Conservation (phyloP, 1,140 invertebrate species). For the Diprion similis region DNA sequence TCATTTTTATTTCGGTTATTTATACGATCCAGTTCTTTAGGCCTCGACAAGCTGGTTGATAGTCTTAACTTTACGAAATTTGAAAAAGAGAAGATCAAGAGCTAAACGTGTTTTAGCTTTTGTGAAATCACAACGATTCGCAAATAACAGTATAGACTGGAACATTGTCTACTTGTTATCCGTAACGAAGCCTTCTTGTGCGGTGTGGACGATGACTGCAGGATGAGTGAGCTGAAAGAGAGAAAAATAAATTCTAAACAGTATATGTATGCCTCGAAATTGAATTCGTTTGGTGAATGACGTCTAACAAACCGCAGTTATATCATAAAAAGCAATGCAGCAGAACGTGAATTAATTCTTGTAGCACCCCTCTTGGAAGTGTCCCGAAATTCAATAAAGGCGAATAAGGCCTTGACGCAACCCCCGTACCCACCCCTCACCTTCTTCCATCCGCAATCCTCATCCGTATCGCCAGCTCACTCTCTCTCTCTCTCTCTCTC, state of each 20-base stretch:
- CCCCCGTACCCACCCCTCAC: slow-evolving; percentile 14
- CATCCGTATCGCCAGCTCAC: slow-evolving; percentile 16
- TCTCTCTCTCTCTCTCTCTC: background rate
- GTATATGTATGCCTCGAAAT: slow-evolving; percentile 37
- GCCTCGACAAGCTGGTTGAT: too few relatives aligned
- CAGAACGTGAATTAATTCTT: slow-evolving; percentile 61
- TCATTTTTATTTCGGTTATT: background rate
- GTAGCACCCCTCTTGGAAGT: slow-evolving; percentile 52
- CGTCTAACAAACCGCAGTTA: slow-evolving; percentile 63
- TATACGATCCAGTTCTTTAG: background rate
- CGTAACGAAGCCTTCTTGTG: too few relatives aligned
- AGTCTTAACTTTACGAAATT: too few relatives aligned
- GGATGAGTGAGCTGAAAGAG: background rate
- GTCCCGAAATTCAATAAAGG: slow-evolving; percentile 63
- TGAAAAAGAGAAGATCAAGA: too few relatives aligned
- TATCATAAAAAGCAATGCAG: slow-evolving; percentile 62
- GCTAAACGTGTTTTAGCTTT: too few relatives aligned
- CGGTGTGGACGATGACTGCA: too few relatives aligned
- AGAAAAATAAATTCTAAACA: background rate
- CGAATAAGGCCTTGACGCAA: slow-evolving; percentile 39
- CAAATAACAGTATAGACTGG: too few relatives aligned
- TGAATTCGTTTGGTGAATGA: slow-evolving; percentile 60
- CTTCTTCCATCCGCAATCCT: slow-evolving; percentile 21
- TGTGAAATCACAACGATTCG: too few relatives aligned
- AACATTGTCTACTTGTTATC: too few relatives aligned